Evolutionary conservation across 2,113 vertebrate species (phyloP).

Genomic region (Malurus elegans): DNA sequence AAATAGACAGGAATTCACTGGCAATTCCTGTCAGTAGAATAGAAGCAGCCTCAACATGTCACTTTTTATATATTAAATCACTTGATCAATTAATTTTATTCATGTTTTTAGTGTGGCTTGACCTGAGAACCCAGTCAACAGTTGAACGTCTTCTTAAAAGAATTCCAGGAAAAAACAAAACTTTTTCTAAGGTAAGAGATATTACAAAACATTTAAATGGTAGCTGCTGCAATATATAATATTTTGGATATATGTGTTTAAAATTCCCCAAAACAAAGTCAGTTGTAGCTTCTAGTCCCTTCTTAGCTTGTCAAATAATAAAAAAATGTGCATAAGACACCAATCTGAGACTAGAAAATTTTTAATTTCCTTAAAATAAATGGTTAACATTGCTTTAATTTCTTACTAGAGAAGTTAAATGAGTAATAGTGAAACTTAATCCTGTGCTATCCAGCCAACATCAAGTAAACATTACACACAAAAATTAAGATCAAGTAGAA

Average conservation of each 20-base stretch:
- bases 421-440: neutral
- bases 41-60: neutral
- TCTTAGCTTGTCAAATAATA: neutral
- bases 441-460: neutral
- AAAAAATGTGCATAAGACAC: neutral
- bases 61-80: neutral
- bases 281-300: neutral
- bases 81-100: neutral
- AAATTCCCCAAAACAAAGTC: neutral
- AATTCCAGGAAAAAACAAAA: constrained; percentile 88
- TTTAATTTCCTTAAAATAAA: neutral
- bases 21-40: too few species aligned
- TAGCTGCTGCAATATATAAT: neutral
- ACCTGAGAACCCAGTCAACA: constrained; percentile 94
- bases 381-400: neutral
- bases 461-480: neutral
- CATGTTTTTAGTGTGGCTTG: constrained; percentile 88
- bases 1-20: neutral
- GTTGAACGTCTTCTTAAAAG: constrained; percentile 92
- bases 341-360: neutral
- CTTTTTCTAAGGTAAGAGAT: constrained; percentile 88
- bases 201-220: neutral
- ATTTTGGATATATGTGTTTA: neutral
- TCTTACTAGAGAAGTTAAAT: neutral
- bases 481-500: neutral